Evolutionary conservation across 2,797 vertebrate genomes (phyloP), one percentile per base, ranked within the genome.

Genomic region (Tapirus indicus): DNA sequence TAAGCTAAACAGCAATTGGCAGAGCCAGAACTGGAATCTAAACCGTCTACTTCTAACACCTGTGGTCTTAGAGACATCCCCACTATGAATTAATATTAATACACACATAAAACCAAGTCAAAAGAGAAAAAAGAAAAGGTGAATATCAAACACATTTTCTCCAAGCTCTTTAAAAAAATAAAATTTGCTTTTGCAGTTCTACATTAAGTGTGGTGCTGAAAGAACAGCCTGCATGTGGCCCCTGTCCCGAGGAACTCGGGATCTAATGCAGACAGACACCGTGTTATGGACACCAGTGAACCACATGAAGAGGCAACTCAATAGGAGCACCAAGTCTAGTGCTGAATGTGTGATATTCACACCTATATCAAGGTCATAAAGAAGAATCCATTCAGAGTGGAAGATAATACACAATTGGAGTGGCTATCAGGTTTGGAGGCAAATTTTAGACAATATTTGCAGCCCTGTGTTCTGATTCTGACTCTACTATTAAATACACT

Each of bases 401-500:
- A 75, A 71, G 60, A 56, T 49, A 27, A 47, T 25, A 83, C 10
- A 64, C 54, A 54, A 66, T 1, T 58, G 32, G 16, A 75, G 49
- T 1, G 41, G 49, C 14, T 64, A 27, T 21, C 38, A 47, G 38
- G 41, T 78, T 66, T 29, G 14, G 64, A n/a, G 25, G 84, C 17
- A 88, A 84, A 44, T 74, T 93, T 96, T 64, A 62, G 91, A 27
- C 29, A 75, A 49, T 54, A 41, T 86, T 69, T 91, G 29, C 69
- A 92, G 49, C 20, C 4, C 44, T 74, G 16, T 52, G 21, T 52
- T 83, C 88, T 85, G 44, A 21, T 85, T 86, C 85, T 89, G 38
- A 83, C 38, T 69, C 75, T 49, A 29, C 17, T 54, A 35, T 52
- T 54, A 77, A 77, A 72, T 27, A 71, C 7, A 60, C 35, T 54